Conservation (phyloP, 2,888 invertebrate genomes). For the Parascotia fuliginaria region DNA sequence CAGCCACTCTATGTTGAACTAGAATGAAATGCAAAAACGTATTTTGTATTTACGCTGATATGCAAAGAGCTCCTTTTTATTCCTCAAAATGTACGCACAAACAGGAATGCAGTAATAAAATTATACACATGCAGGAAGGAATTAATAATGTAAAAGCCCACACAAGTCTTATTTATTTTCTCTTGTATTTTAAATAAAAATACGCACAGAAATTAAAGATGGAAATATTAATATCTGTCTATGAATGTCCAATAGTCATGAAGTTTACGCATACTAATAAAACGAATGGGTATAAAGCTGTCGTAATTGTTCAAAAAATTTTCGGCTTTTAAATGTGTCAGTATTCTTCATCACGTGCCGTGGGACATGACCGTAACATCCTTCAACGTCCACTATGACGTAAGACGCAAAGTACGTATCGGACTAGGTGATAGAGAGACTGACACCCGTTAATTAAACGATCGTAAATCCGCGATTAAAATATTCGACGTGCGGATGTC, state of each 20-base stretch:
- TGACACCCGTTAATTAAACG: slow-evolving; percentile 41
- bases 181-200: no score
- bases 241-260: background rate
- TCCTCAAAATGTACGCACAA: no score
- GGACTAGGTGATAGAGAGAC: slow-evolving; percentile 13
- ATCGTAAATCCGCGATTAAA: slow-evolving; percentile 44
- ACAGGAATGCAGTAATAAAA: no score
- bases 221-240: background rate
- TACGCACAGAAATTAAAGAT: no score
- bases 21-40: no score
- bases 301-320: background rate
- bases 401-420: slow-evolving; percentile 31
- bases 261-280: background rate
- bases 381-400: slow-evolving; percentile 28
- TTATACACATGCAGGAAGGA: no score
- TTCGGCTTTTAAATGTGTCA: slow-evolving; percentile 3
- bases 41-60: no score
- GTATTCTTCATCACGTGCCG: slow-evolving; percentile 11
- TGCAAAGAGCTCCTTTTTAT: no score
- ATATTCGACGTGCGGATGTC: slow-evolving; percentile 41
- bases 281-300: background rate
- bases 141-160: no score
- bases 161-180: no score
- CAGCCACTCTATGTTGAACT: no score
- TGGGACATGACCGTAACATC: slow-evolving; percentile 4